Evolutionary conservation across 2,113 vertebrate genomes (phyloP).

Genomic region (Myotis brandtii): DNA sequence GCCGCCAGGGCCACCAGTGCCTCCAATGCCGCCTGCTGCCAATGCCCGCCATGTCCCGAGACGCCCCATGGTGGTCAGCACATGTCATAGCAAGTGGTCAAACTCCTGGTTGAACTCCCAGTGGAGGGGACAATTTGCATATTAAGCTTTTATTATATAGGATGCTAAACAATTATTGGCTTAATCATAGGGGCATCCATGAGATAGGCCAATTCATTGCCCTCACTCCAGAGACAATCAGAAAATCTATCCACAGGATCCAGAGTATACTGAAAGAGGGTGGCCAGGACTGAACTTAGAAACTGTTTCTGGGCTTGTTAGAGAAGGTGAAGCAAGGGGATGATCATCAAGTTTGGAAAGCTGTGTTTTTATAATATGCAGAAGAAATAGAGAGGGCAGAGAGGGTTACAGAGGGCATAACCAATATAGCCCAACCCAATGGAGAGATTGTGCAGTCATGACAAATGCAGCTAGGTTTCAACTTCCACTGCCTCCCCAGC

Average conservation of each 20-base stretch:
- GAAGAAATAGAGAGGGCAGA: background rate
- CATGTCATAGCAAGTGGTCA: no score
- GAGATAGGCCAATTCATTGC: background rate
- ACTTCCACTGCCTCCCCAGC: background rate
- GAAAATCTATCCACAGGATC: background rate
- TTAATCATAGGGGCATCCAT: background rate
- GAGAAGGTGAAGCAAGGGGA: background rate
- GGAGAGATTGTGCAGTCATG: background rate
- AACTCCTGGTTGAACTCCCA: no score
- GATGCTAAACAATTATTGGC: background rate
- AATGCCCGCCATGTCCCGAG: no score
- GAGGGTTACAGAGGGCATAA: background rate
- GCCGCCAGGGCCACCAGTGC: no score
- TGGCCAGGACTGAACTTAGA: background rate
- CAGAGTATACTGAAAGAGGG: background rate
- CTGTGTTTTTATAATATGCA: background rate
- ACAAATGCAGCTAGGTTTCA: background rate
- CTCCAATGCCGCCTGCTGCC: no score
- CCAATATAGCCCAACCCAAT: accelerated
- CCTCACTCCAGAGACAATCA: background rate
- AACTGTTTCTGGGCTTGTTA: background rate
- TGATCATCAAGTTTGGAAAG: background rate
- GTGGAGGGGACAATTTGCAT: no score
- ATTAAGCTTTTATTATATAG: no score
- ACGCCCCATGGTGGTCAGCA: no score